Evolutionary conservation across 2,888 invertebrate species (phyloP).

Genomic region (Pediacus dermestoides): DNA sequence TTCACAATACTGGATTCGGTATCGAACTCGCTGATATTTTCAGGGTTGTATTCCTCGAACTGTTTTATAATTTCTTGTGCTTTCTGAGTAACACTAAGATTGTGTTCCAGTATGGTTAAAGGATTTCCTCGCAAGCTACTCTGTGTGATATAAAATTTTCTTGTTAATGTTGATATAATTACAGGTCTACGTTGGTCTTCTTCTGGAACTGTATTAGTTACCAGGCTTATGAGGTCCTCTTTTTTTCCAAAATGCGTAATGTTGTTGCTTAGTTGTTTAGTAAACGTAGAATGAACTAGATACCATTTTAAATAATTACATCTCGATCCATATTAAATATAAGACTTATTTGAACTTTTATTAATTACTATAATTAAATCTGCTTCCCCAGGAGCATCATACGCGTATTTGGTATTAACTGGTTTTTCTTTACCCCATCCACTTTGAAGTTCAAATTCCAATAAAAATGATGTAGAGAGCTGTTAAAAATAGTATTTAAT

Average conservation of each 20-base stretch:
- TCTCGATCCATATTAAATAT: too few relatives aligned
- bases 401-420: slow-evolving; percentile 18
- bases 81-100: too few relatives aligned
- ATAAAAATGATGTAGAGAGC: slow-evolving; percentile 1
- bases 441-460: background rate
- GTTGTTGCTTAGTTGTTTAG: slow-evolving; percentile 31
- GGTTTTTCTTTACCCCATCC: background rate
- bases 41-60: too few relatives aligned
- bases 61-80: too few relatives aligned
- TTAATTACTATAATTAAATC: slow-evolving; percentile 32
- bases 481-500: slow-evolving; percentile 7
- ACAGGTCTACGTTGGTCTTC: slow-evolving; percentile 25
- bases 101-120: too few relatives aligned
- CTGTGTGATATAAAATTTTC: slow-evolving; percentile 38
- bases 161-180: slow-evolving; percentile 42
- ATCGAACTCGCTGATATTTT: too few relatives aligned
- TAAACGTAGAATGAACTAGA: slow-evolving; percentile 15
- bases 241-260: slow-evolving; percentile 31
- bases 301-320: too few relatives aligned
- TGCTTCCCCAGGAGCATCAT: slow-evolving; percentile 34
- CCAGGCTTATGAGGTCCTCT: slow-evolving; percentile 37
- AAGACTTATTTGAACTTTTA: slow-evolving; percentile 20
- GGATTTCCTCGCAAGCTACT: too few relatives aligned
- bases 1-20: too few relatives aligned
- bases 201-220: too few relatives aligned